These are phyloP conservation scores for Liodrosophila aerea DNA, from an alignment of 2,888 invertebrate species.

Conservation along the genomic window DNA sequence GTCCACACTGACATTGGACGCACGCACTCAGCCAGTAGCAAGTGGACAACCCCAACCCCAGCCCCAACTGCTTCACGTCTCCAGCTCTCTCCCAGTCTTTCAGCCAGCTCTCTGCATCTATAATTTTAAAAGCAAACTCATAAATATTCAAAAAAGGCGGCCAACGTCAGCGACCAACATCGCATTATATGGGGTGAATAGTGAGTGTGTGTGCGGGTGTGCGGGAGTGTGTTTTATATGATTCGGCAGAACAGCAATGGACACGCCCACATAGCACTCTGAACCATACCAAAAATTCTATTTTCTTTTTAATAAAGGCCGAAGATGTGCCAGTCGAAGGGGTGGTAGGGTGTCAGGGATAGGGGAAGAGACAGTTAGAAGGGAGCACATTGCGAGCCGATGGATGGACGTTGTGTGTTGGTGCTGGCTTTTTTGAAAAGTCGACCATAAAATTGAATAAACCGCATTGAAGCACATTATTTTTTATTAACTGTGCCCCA, in stretches of 20 bases:
- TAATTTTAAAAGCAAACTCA: conserved; percentile 77
- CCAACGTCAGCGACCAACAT: conserved; percentile 66
- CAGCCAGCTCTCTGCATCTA: conserved; percentile 65
- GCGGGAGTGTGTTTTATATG: conserved; percentile 49
- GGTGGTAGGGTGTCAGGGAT: background rate
- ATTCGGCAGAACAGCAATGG: conserved; percentile 44
- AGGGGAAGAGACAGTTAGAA: background rate
- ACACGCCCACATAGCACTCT: conserved; percentile 52
- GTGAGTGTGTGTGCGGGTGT: conserved; percentile 23
- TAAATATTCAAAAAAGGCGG: conserved; percentile 75
- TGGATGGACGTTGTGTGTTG: conserved; percentile 29
- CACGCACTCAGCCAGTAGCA: conserved; percentile 47
- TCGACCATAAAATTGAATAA: conserved; percentile 78
- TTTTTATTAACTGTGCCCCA: conserved; percentile 72
- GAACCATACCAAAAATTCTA: conserved; percentile 63
- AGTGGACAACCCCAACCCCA: conserved; percentile 45
- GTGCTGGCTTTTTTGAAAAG: conserved; percentile 68
- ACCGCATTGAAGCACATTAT: conserved; percentile 78
- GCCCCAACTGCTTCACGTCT: background rate
- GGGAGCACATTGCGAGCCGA: conserved; percentile 17
- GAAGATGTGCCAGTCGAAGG: conserved; percentile 36
- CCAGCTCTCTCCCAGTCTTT: background rate
- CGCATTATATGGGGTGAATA: conserved; percentile 49
- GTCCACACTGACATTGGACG: background rate
- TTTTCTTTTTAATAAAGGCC: conserved; percentile 74